Percentiles rank a stretch among this genome's conserved stretches.
These are phyloP conservation scores for Vanacampus margaritifer DNA, from an alignment of 2,113 vertebrate genomes.

Conservation along the genomic window DNA sequence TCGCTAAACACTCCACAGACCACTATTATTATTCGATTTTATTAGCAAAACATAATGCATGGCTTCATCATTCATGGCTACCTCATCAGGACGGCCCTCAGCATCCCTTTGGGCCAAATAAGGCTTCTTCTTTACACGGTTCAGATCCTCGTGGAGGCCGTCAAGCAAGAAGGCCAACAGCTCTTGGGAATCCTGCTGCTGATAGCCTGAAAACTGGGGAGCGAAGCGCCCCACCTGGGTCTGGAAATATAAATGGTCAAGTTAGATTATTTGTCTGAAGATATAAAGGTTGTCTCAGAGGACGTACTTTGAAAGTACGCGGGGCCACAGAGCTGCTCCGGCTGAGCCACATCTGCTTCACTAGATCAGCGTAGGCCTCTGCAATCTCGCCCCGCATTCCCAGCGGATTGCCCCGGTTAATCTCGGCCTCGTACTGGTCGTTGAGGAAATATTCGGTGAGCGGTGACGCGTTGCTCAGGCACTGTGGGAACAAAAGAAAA, in stretches of 20 bases:
- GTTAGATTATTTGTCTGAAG: neutral
- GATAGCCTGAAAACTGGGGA: conserved; percentile 97
- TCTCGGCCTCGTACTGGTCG: conserved; percentile 89
- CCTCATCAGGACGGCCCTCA: conserved; percentile 88
- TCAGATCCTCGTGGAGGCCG: conserved; percentile 95
- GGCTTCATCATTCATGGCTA: conserved; percentile 39
- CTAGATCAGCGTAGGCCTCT: conserved; percentile 91
- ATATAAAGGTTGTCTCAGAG: neutral
- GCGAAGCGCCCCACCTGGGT: conserved; percentile 95
- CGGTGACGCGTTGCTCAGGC: conserved; percentile 89
- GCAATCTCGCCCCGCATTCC: conserved; percentile 98
- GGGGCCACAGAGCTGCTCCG: conserved; percentile 87
- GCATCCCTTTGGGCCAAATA: conserved; percentile 91
- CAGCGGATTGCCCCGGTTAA: conserved; percentile 92
- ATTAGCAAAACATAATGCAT: neutral
- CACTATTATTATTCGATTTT: too few relatives aligned
- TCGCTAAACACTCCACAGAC: too few relatives aligned
- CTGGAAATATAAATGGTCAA: conserved; percentile 56
- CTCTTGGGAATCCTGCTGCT: conserved; percentile 97
- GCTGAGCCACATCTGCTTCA: conserved; percentile 97
- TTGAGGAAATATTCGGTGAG: conserved; percentile 93
- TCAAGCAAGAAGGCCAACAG: conserved; percentile 92
- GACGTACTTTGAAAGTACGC: conserved; percentile 90
- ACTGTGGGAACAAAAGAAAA: conserved; percentile 66
- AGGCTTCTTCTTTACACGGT: conserved; percentile 96